These are phyloP conservation scores for Lampropteryx suffumata DNA, from an alignment of 2,888 invertebrate genomes.

Conservation along the genomic window DNA sequence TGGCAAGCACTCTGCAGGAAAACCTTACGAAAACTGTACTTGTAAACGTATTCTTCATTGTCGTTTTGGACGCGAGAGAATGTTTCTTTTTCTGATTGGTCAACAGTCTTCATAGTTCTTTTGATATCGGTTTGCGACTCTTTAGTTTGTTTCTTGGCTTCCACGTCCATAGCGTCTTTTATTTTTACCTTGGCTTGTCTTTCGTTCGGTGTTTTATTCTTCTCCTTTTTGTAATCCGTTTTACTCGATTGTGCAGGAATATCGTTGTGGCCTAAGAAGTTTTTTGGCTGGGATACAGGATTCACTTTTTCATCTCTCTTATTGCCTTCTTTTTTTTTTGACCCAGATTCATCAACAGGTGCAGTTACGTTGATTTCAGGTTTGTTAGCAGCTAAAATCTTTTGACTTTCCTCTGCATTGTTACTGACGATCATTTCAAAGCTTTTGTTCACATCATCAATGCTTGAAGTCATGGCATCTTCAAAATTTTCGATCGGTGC, in stretches of 20 bases:
- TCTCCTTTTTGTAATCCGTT: conserved; percentile 77
- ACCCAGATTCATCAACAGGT: conserved; percentile 52
- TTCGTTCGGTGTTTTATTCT: conserved; percentile 70
- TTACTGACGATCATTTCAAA: conserved; percentile 72
- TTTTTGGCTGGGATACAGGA: conserved; percentile 77
- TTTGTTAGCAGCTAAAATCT: conserved; percentile 43
- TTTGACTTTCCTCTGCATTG: conserved; percentile 38
- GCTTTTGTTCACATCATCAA: conserved; percentile 68
- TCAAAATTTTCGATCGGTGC: conserved; percentile 73
- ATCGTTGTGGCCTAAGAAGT: conserved; percentile 79
- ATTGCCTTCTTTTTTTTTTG: conserved; percentile 34
- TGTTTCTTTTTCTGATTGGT: conserved; percentile 46
- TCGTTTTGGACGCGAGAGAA: conserved; percentile 70
- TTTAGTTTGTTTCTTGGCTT: conserved; percentile 53
- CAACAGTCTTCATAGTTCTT: conserved; percentile 41
- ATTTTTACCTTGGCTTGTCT: conserved; percentile 70
- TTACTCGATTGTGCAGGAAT: conserved; percentile 81
- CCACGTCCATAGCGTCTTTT: conserved; percentile 64
- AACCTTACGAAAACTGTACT: conserved; percentile 85
- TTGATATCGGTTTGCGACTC: conserved; percentile 62
- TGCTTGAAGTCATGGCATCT: conserved; percentile 71
- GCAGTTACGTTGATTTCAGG: conserved; percentile 64
- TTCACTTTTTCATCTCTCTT: conserved; percentile 47
- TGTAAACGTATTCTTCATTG: conserved; percentile 84
- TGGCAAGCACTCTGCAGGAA: conserved; percentile 84